A percentile compares a stretch with the other conserved stretches of the same genome.
Conservation (phyloP, 2,797 vertebrate species). For the Lepilemur septentrionalis region DNA sequence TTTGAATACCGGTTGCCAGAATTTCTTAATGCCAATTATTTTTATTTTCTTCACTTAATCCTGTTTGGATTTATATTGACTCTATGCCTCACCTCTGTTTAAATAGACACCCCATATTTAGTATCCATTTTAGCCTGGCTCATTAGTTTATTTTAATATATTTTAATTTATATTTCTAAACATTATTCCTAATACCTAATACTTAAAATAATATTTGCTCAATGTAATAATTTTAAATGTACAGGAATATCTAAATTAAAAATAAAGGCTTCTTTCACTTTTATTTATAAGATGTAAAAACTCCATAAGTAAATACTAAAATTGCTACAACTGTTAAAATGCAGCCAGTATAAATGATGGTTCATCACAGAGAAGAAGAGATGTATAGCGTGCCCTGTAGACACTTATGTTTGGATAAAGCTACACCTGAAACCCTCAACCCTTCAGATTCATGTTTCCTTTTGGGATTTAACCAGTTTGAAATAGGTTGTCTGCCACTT, state of each 20-base stretch:
- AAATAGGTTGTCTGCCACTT: neutral
- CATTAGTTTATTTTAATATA: neutral
- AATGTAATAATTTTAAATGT: neutral
- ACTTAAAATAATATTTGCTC: constrained; percentile 21
- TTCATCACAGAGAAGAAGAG: neutral
- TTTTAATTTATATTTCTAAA: neutral
- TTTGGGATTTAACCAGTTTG: neutral
- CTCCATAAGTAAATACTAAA: neutral
- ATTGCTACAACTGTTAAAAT: neutral
- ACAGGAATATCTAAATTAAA: neutral
- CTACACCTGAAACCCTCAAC: neutral
- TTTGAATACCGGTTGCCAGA: neutral
- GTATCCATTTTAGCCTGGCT: neutral
- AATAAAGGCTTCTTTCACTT: neutral
- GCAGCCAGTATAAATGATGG: neutral
- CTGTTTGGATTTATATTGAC: neutral
- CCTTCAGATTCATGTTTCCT: neutral
- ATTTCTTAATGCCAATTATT: neutral
- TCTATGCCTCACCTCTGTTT: neutral
- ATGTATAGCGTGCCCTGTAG: neutral
- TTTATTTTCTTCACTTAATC: neutral
- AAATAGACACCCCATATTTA: neutral
- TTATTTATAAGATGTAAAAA: neutral
- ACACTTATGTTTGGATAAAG: neutral
- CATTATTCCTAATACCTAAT: neutral